Base-by-base conservation (phyloP, 2,797 vertebrate genomes). In the Halcyon chelicuti region DNA sequence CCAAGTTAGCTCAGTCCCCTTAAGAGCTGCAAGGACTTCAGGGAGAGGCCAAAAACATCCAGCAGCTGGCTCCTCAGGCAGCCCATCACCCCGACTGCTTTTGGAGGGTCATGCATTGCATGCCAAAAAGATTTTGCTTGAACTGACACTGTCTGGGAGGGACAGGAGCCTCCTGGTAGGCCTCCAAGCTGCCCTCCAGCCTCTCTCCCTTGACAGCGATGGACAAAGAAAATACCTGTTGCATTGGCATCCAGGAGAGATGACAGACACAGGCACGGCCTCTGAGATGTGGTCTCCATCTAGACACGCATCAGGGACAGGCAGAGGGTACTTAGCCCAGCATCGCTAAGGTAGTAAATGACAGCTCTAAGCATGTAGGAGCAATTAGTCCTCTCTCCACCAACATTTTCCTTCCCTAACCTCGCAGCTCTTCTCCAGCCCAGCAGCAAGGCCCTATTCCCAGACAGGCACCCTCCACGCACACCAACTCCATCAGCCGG, bases 391-490 rank as follows among this genome's bases (percentile, higher is more conserved):
- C 67, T 57, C 62, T 84, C 82, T 62, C 47, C 29, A 44, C 33
- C 26, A 72, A 46, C 12, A 4, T 21, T 51, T 58, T 49, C 61
- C 26, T 62, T 66, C 42, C 51, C 51, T 51, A 70, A 18, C 22
- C 60, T 85, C 71, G 26, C 65, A 86, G 68, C 44, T 57, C n/a
- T 47, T 60, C 62, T 51, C 47, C 54, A 88, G 62, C 33, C 52
- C 23, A 67, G 88, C 2, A 9, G 40, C 68, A 58, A 35, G 52
- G 29, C 22, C 49, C 35, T 40, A 1, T 47, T 52, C 44, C 52
- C 57, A 62, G n/a, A 39, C 20, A 58, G 3, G 0, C 2, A 3
- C 35, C 58, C 51, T 77, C 47, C 29, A 54, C 1, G 0, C 71
- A 86, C 21, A 37, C 9, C 5, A 14, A 40, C 44, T 31, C 35